Conservation (phyloP, 2,113 vertebrate genomes). For the Parus major region DNA sequence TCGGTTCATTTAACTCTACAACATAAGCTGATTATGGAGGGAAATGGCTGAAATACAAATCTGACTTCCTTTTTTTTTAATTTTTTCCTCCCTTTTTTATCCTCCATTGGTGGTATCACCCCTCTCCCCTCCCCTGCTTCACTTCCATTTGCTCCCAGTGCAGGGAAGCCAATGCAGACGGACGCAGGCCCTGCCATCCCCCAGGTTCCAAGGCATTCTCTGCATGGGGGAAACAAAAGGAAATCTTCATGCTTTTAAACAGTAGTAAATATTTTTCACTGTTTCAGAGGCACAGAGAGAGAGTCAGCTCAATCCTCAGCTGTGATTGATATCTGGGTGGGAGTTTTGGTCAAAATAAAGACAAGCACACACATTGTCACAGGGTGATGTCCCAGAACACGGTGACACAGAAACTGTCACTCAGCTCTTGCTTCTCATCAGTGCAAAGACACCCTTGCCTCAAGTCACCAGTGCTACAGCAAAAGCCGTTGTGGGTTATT, state of each 20-base stretch:
- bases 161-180: not conserved
- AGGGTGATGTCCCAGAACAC: not conserved
- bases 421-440: not conserved
- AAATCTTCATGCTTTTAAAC: not conserved
- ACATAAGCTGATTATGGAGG: conserved; percentile 64
- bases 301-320: not conserved
- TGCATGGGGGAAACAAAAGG: not conserved
- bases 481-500: not conserved
- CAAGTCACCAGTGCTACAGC: not conserved
- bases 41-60: conserved; percentile 13
- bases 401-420: not conserved
- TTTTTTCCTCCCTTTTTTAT: fast-evolving
- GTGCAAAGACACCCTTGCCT: not conserved
- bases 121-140: not conserved
- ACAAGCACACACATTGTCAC: not conserved
- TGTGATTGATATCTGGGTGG: not conserved
- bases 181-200: fast-evolving
- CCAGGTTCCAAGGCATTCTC: not conserved
- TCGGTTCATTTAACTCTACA: conserved; percentile 47
- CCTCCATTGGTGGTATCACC: not conserved
- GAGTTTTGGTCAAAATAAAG: not conserved
- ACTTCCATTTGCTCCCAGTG: not conserved
- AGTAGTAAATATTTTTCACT: fast-evolving
- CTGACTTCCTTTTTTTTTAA: not conserved
- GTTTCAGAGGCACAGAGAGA: not conserved